A percentile compares a stretch with the other conserved stretches of the same genome.
These are phyloP conservation scores for Athalia cordata DNA, from an alignment of 2,888 invertebrate genomes.

Conservation along the genomic window DNA sequence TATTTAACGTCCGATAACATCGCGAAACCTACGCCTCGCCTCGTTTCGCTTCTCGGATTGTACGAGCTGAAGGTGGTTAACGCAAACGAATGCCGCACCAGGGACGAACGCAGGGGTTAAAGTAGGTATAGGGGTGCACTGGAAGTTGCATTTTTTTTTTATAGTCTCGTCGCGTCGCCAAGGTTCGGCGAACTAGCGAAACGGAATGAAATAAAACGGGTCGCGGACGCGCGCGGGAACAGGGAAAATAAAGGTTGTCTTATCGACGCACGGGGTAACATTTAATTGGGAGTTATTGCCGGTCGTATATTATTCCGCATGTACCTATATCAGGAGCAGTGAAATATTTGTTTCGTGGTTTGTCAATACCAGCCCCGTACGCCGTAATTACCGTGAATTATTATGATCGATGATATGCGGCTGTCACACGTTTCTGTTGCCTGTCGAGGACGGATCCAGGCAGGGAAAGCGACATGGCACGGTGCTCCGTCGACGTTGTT, in stretches of 20 bases:
- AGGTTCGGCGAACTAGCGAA: constrained; percentile 16
- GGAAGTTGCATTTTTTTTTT: constrained; percentile 4
- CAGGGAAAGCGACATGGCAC: neutral
- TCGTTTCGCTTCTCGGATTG: neutral
- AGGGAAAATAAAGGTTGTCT: constrained; percentile 41
- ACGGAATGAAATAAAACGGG: constrained; percentile 34
- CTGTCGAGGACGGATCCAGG: neutral
- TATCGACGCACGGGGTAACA: constrained; percentile 36
- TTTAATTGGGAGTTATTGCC: constrained; percentile 57
- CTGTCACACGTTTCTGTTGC: constrained; percentile 33
- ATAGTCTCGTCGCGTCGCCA: constrained; percentile 4
- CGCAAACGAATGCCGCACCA: constrained; percentile 36
- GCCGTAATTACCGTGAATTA: constrained; percentile 39
- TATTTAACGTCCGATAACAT: constrained; percentile 40
- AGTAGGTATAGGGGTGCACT: neutral
- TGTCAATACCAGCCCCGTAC: constrained; percentile 37
- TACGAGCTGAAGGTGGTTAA: constrained; percentile 30
- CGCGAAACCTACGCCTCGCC: neutral
- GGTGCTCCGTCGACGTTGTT: neutral
- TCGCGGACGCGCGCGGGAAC: neutral
- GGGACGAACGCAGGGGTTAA: constrained; percentile 10
- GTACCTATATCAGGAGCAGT: constrained; percentile 27
- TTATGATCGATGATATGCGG: constrained; percentile 35
- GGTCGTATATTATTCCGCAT: constrained; percentile 51
- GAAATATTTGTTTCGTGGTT: constrained; percentile 43